These are phyloP conservation scores for Halictus ligatus DNA, from an alignment of 2,888 invertebrate species.

Conservation along the genomic window DNA sequence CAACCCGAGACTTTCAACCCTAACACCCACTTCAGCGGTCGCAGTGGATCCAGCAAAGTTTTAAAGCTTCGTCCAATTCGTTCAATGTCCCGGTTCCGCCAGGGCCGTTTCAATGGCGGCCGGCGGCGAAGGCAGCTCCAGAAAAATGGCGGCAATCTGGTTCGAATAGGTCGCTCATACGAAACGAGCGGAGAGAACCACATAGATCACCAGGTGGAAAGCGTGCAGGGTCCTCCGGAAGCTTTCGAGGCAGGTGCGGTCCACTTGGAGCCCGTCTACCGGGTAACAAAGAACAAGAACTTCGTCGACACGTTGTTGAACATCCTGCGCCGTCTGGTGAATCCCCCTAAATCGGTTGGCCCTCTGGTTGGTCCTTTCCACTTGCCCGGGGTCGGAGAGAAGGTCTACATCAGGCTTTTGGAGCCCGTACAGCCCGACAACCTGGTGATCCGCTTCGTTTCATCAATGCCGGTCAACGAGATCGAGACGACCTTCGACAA, in stretches of 20 bases:
- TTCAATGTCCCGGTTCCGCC: background rate
- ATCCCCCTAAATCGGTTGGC: conserved; percentile 57
- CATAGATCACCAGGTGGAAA: conserved; percentile 49
- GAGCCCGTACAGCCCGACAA: conserved; percentile 64
- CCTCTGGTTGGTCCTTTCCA: conserved; percentile 75
- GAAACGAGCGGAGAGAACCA: conserved; percentile 55
- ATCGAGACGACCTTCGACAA: conserved; percentile 34
- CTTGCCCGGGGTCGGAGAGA: conserved; percentile 72
- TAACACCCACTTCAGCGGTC: background rate
- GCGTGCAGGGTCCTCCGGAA: conserved; percentile 38
- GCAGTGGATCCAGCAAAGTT: background rate
- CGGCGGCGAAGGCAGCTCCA: conserved; percentile 44
- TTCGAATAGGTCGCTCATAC: conserved; percentile 42
- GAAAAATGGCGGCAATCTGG: background rate
- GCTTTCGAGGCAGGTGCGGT: conserved; percentile 39
- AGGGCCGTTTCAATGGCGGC: background rate
- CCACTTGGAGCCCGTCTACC: conserved; percentile 64
- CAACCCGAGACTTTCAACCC: background rate
- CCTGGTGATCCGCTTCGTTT: conserved; percentile 71
- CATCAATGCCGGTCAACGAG: conserved; percentile 33
- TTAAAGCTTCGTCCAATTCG: background rate
- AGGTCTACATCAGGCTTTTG: conserved; percentile 73
- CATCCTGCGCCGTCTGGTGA: conserved; percentile 49
- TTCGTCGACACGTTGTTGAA: conserved; percentile 70
- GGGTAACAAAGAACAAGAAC: conserved; percentile 45